These are phyloP conservation scores for Nothocercus nigrocapillus DNA, from an alignment of 2,113 vertebrate genomes.

Conservation along the genomic window DNA sequence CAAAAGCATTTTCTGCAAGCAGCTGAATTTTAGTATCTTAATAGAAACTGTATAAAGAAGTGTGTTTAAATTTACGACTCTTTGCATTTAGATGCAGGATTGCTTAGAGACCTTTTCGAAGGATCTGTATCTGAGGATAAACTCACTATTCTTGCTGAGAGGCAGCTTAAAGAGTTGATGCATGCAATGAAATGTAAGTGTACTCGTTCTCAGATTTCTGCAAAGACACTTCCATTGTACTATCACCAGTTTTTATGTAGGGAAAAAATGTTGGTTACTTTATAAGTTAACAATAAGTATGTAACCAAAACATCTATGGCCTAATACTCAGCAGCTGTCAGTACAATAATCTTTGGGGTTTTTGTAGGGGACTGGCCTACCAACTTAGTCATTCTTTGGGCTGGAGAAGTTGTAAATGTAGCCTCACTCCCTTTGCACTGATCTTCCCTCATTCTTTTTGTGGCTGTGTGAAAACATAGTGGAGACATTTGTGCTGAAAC, in stretches of 20 bases:
- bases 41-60: background rate
- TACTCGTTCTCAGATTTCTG: background rate
- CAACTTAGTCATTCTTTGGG: background rate
- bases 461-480: background rate
- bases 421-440: background rate
- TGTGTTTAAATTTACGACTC: background rate
- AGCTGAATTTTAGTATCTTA: background rate
- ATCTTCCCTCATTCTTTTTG: background rate
- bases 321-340: background rate
- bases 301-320: background rate
- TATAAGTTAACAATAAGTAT: background rate
- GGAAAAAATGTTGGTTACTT: background rate
- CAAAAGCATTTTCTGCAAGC: background rate
- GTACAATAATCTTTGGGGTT: background rate
- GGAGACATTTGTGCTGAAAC: background rate
- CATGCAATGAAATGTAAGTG: slow-evolving; percentile 89
- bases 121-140: slow-evolving; percentile 83
- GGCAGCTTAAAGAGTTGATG: slow-evolving; percentile 82
- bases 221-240: background rate
- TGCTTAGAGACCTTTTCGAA: slow-evolving; percentile 86
- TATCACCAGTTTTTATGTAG: background rate
- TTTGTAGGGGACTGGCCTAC: background rate
- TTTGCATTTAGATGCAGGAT: slow-evolving; percentile 79
- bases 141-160: slow-evolving; percentile 80
- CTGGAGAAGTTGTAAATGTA: background rate